Percentiles rank a stretch among this genome's conserved stretches.
These are phyloP conservation scores for Tursiops truncatus DNA, from an alignment of 2,113 vertebrate genomes.

Conservation along the genomic window DNA sequence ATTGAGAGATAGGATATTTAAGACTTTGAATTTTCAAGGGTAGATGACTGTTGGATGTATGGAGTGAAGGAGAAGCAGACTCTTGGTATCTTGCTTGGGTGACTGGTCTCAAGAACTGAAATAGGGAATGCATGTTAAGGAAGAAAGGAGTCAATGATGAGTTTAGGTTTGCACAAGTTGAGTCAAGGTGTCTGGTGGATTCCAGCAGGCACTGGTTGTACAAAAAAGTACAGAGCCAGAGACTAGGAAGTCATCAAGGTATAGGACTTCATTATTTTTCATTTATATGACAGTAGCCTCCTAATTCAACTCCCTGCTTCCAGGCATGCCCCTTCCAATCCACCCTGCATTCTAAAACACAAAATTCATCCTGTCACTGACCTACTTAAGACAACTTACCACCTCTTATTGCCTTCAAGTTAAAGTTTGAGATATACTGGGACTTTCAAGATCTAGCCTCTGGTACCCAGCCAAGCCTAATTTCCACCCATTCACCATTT, in stretches of 20 bases:
- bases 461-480: not conserved
- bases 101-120: not conserved
- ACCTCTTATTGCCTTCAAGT: constrained; percentile 10
- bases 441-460: not conserved
- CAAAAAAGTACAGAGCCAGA: not conserved
- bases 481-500: not conserved
- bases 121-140: not conserved
- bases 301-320: not conserved
- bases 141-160: not conserved
- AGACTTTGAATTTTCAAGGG: not conserved
- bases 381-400: not conserved
- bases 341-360: not conserved
- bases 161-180: not conserved
- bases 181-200: not conserved
- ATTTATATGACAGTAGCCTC: not conserved
- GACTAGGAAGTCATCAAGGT: not conserved
- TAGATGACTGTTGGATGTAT: not conserved
- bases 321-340: not conserved
- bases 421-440: not conserved
- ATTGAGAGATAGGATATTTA: not conserved
- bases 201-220: not conserved
- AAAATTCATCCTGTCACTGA: not conserved
- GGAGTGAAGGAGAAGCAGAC: not conserved
- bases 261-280: not conserved
- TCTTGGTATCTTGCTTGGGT: not conserved